A percentile compares a stretch with the other conserved stretches of the same genome.
phyloP scores from a whole-genome alignment of 2,113 vertebrate genomes.

The Xiphorhynchus elegans region DNA sequence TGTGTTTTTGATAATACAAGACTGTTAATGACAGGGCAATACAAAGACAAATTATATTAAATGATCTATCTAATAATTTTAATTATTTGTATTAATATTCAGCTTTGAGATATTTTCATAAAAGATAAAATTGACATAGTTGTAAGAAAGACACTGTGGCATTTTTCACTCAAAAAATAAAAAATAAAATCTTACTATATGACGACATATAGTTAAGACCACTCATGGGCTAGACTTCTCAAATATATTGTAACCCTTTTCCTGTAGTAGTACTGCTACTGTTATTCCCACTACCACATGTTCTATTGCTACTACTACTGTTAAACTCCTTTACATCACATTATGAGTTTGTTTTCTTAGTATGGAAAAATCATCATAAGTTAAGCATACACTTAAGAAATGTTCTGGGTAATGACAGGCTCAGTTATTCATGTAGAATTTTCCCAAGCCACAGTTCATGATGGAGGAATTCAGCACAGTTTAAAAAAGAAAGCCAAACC shows the following conservation, averaged over 20 bases:
- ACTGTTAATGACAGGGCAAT: neutral
- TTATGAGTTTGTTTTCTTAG: neutral
- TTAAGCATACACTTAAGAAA: neutral
- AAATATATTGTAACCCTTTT: neutral
- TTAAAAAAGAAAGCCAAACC: neutral
- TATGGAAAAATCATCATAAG: neutral
- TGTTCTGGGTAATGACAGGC: neutral
- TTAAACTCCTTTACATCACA: neutral
- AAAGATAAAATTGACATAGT: neutral
- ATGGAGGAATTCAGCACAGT: neutral
- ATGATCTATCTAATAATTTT: neutral
- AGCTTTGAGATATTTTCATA: neutral
- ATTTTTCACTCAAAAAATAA: neutral
- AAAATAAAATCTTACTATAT: neutral
- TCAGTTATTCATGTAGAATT: neutral
- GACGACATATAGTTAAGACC: neutral
- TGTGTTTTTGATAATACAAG: neutral
- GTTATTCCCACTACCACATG: neutral
- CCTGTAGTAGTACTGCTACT: neutral
- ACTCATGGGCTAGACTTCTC: neutral
- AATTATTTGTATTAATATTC: neutral
- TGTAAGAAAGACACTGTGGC: neutral
- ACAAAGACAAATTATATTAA: neutral
- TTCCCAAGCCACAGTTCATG: neutral
- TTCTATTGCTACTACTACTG: neutral